Conservation (phyloP, 2,888 invertebrate genomes). For the Trimorus sp. region DNA sequence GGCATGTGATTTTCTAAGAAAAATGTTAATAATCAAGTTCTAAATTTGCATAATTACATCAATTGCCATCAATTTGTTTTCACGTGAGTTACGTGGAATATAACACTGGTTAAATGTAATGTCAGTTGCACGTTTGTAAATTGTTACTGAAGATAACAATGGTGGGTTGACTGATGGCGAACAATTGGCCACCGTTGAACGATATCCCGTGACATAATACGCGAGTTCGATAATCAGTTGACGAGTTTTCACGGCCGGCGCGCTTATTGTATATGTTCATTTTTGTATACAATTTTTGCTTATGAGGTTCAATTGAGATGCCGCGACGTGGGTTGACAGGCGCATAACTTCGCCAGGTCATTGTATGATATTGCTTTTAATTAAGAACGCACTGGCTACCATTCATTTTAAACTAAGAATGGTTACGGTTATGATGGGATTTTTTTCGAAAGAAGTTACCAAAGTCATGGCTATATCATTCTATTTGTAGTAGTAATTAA, state of each 20-base stretch:
- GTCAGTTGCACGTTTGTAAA: slow-evolving; percentile 34
- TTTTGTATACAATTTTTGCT: slow-evolving; percentile 21
- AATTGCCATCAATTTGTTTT: no score
- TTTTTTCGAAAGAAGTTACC: no score
- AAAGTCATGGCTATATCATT: no score
- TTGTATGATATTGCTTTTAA: background rate
- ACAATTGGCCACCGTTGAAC: slow-evolving; percentile 50
- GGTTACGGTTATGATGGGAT: no score
- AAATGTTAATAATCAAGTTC: no score
- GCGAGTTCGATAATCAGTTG: slow-evolving; percentile 44
- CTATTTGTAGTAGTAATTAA: no score
- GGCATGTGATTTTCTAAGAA: no score
- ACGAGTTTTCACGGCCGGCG: slow-evolving; percentile 13
- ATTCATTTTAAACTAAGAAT: no score
- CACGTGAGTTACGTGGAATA: no score
- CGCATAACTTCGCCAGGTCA: background rate
- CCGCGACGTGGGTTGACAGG: slow-evolving; percentile 1
- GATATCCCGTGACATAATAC: slow-evolving; percentile 35
- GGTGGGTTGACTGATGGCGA: slow-evolving; percentile 42
- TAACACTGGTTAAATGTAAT: slow-evolving; percentile 26
- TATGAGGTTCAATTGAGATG: slow-evolving; percentile 17
- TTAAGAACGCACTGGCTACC: background rate
- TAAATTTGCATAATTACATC: no score
- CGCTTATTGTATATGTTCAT: background rate
- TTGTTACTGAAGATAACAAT: slow-evolving; percentile 16